A percentile compares a stretch with the other conserved stretches of the same genome.
phyloP scores from a whole-genome alignment of 2,888 invertebrate species.

The Exocentrus adspersus region DNA sequence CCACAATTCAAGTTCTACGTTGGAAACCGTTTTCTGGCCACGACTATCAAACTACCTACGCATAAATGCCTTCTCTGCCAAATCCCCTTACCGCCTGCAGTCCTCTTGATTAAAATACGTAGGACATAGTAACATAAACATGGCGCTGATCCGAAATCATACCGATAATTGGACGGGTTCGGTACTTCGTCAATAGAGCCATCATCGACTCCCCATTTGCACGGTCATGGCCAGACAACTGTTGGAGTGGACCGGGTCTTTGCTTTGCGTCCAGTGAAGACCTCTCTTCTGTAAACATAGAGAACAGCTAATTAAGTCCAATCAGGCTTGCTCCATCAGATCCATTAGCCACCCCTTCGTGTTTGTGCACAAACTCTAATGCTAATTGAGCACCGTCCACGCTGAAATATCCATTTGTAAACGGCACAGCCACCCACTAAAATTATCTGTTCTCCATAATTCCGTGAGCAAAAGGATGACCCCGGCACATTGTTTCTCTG shows the following conservation, averaged over 20 bases:
- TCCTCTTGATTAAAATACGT: slow-evolving; percentile 4
- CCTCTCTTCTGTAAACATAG: slow-evolving; percentile 58
- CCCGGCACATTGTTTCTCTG: slow-evolving; percentile 21
- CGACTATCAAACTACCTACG: too few species aligned
- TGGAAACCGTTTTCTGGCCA: too few species aligned
- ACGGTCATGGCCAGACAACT: slow-evolving; percentile 27
- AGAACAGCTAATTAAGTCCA: slow-evolving; percentile 70
- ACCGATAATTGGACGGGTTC: slow-evolving; percentile 28
- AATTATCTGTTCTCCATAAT: slow-evolving; percentile 32
- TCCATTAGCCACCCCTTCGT: slow-evolving; percentile 65
- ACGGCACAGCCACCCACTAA: slow-evolving; percentile 41
- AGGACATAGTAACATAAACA: slow-evolving; percentile 18
- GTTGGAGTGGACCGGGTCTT: slow-evolving; percentile 29
- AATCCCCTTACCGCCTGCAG: background rate
- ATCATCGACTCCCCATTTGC: slow-evolving; percentile 14
- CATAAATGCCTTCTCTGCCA: too few species aligned
- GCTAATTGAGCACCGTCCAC: slow-evolving; percentile 61
- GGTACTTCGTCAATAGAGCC: slow-evolving; percentile 27
- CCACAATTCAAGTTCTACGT: too few species aligned
- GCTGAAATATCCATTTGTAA: slow-evolving; percentile 60
- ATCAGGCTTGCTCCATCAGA: slow-evolving; percentile 68
- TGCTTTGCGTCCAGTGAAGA: slow-evolving; percentile 38
- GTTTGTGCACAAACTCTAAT: slow-evolving; percentile 64
- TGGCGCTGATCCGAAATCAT: slow-evolving; percentile 16
- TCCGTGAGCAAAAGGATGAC: slow-evolving; percentile 32